Conservation (phyloP, 2,113 vertebrate species). For the Thomomys bottae region DNA sequence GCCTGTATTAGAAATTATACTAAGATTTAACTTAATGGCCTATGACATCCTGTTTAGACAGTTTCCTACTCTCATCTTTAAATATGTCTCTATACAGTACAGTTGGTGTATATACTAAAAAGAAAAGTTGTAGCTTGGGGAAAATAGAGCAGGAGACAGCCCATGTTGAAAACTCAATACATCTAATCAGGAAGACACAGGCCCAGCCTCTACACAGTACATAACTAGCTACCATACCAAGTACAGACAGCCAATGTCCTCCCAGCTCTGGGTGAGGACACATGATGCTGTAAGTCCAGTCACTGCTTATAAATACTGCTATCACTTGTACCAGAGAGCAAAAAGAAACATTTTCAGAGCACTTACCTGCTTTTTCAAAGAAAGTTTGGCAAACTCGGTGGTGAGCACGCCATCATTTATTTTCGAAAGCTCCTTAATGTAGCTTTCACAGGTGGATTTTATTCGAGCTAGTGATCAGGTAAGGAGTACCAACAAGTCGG, state of each 20-base stretch:
- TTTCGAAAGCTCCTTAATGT: constrained; percentile 37
- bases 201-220: neutral
- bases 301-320: neutral
- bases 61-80: neutral
- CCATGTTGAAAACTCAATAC: neutral
- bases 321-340: constrained; percentile 32
- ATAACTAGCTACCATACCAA: neutral
- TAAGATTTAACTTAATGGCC: constrained; percentile 4
- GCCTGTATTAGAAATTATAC: neutral
- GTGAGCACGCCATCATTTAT: constrained; percentile 48
- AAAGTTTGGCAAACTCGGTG: constrained; percentile 60
- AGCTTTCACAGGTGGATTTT: constrained; percentile 56
- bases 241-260: neutral
- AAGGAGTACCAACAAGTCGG: neutral
- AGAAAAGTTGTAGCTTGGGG: neutral
- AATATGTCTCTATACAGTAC: neutral
- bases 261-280: neutral
- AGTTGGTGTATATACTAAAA: neutral
- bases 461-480: constrained; percentile 50
- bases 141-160: neutral
- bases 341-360: neutral
- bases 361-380: constrained; percentile 79
- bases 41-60: neutral
- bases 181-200: neutral
- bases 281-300: neutral